phyloP scores from a whole-genome alignment of 2,888 invertebrate genomes.

The Halocaridina rubra region DNA sequence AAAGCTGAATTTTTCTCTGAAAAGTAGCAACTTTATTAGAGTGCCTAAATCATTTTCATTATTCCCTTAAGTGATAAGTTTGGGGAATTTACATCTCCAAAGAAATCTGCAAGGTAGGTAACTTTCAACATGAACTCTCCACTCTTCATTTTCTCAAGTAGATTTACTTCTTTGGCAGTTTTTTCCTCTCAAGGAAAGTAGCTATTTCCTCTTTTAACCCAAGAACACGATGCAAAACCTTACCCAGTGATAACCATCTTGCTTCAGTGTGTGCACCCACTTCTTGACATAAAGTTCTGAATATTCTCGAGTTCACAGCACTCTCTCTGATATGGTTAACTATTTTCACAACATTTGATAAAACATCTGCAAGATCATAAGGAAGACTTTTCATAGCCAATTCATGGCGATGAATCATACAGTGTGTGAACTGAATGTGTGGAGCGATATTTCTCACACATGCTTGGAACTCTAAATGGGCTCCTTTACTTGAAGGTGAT shows the following conservation, averaged over 20 bases:
- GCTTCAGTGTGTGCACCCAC: neutral
- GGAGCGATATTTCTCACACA: too few species aligned
- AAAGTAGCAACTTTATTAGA: neutral
- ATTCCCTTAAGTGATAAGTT: neutral
- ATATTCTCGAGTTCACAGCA: conserved; percentile 25
- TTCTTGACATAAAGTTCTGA: conserved; percentile 17
- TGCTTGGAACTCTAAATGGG: too few species aligned
- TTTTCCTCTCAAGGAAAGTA: neutral
- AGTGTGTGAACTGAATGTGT: too few species aligned
- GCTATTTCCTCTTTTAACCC: conserved; percentile 3
- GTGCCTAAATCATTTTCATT: neutral
- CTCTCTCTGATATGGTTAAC: neutral
- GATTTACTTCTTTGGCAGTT: neutral
- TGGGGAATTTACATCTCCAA: neutral
- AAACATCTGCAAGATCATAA: neutral
- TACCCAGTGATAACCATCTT: neutral
- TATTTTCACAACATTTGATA: too few species aligned
- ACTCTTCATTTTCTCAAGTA: conserved; percentile 1
- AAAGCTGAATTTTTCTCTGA: neutral
- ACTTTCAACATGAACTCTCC: neutral
- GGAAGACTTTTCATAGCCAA: too few species aligned
- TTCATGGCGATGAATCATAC: too few species aligned
- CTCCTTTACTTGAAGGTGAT: too few species aligned
- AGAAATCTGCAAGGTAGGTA: too few species aligned
- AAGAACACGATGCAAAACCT: conserved; percentile 4